Evolutionary conservation across 1,140 invertebrate species (phyloP).

Genomic region (Drosophila baimaii): DNA sequence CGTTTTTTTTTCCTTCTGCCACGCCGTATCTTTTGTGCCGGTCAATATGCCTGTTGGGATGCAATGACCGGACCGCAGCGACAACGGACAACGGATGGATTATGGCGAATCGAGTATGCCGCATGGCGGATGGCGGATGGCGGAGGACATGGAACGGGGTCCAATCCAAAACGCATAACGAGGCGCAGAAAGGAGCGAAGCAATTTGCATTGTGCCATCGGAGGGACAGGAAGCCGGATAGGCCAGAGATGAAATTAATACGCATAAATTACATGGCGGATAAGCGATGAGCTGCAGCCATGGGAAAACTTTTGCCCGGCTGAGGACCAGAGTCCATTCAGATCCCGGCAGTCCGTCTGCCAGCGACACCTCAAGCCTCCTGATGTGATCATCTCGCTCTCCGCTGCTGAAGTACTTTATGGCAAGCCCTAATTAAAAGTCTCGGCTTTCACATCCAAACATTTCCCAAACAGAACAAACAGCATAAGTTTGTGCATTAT

Average conservation of each 20-base stretch:
- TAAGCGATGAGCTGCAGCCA: slow-evolving; percentile 36
- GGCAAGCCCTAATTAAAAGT: slow-evolving; percentile 37
- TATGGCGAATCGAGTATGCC: slow-evolving; percentile 13
- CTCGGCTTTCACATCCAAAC: slow-evolving; percentile 31
- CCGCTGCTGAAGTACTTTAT: slow-evolving; percentile 14
- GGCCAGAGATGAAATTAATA: slow-evolving; percentile 77
- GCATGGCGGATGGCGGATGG: too few species aligned
- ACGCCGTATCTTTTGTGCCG: slow-evolving; percentile 67
- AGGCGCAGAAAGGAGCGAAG: slow-evolving; percentile 48
- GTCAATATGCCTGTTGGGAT: slow-evolving; percentile 50
- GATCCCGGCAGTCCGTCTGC: slow-evolving; percentile 10
- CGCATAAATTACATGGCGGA: slow-evolving; percentile 75
- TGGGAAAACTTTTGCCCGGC: slow-evolving; percentile 49
- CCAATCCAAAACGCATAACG: slow-evolving; percentile 42
- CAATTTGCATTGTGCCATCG: slow-evolving; percentile 54
- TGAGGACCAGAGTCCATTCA: neutral
- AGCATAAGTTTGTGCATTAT: slow-evolving; percentile 23
- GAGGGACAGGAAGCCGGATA: slow-evolving; percentile 73
- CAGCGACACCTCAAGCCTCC: slow-evolving; percentile 23
- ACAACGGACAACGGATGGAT: slow-evolving; percentile 11
- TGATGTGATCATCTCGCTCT: slow-evolving; percentile 16
- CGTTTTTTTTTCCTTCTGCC: slow-evolving; percentile 25
- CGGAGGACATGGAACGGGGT: slow-evolving; percentile 39
- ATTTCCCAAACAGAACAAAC: slow-evolving; percentile 25
- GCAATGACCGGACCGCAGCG: slow-evolving; percentile 44